Evolutionary conservation across 2,888 invertebrate species (phyloP).

Genomic region (Leucania comma): DNA sequence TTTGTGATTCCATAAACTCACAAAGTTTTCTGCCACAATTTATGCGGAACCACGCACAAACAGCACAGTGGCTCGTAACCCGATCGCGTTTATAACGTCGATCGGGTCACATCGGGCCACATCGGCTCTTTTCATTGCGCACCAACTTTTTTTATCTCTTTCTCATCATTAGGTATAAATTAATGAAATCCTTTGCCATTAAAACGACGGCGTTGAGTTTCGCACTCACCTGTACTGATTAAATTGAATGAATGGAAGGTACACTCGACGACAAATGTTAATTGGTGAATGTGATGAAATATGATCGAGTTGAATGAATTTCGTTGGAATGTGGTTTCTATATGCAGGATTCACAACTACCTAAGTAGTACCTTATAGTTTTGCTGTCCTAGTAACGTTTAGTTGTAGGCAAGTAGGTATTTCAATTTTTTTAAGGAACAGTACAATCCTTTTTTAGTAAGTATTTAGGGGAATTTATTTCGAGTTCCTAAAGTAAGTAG

Average conservation of each 20-base stretch:
- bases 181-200: constrained; percentile 63
- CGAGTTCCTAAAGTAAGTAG: neutral
- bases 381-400: neutral
- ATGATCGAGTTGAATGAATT: constrained; percentile 19
- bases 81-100: constrained; percentile 73
- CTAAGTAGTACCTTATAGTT: neutral
- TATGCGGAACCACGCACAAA: constrained; percentile 55
- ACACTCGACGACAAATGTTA: constrained; percentile 45
- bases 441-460: too few relatives aligned
- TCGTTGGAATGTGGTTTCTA: constrained; percentile 13
- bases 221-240: constrained; percentile 62
- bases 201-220: constrained; percentile 66
- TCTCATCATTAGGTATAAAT: constrained; percentile 63
- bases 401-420: too few relatives aligned
- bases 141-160: constrained; percentile 57
- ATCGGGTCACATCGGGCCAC: constrained; percentile 60
- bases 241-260: constrained; percentile 48
- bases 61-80: constrained; percentile 60
- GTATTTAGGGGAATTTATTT: too few relatives aligned
- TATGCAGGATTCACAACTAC: neutral
- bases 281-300: constrained; percentile 45
- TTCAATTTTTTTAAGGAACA: too few relatives aligned
- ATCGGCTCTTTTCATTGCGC: constrained; percentile 58
- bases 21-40: constrained; percentile 29
- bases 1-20: neutral